Base-by-base conservation (phyloP, 2,888 invertebrate species). In the Andrena dorsata region DNA sequence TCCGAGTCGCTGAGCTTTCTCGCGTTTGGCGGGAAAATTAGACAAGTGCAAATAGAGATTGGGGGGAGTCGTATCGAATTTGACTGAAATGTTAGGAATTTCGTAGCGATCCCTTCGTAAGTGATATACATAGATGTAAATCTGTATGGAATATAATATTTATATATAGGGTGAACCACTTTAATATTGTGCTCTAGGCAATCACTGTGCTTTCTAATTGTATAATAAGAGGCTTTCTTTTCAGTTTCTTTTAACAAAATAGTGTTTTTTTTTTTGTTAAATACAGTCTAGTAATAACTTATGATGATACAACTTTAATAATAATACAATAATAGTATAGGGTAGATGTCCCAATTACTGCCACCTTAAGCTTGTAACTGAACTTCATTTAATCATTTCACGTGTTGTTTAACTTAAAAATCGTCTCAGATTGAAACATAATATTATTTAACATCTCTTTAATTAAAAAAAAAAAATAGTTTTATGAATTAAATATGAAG, bases 11-110 rank as follows among this genome's bases (percentile, higher is more conserved):
- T 47, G 60, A 51, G 61, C 26, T 13, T 20, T 53, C 35, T 61
- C 47, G 28, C 20, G 61, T 66, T 30, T 28, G 30, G 47, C 47
- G 47, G 60, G 76, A 75, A 56, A 76, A 70, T 73, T 73, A 66
- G 51, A 63, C n/a, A 51, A 80, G 74, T 74, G 61, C 78, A 64
- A 76, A 76, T 71, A 63, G 53, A 53, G 60, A 49, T 65, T 65
- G n/a, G 26, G 26, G 16, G 4, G 28, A 6, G 28, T 72, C 13
- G 26, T 51, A n/a, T 51, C 23, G 16, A 23, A 72, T 68, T 68
- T 32, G 1, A 26, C 23, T 16, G 28, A 8, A 49, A 23, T 41
- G 63, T 16, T 23, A 16, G 41, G 23, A 64, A 35, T 64, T 35
- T 63, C 13, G 41, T 41, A 7, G 41, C 16, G 41, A 41, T 64